phyloP scores from a whole-genome alignment of 2,888 invertebrate genomes.

The Athrips mouffetella region DNA sequence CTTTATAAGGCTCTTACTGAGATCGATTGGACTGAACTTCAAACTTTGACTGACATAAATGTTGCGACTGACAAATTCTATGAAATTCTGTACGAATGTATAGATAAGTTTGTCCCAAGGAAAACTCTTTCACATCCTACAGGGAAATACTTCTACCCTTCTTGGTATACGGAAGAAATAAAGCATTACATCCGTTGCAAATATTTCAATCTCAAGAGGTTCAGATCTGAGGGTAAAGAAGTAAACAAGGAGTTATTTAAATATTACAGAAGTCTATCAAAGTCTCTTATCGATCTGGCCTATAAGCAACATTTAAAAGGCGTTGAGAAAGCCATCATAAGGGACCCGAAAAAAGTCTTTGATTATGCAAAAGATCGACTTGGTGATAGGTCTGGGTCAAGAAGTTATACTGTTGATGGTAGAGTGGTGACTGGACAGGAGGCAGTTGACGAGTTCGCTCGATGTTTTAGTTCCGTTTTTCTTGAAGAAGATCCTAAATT shows the following conservation, averaged over 20 bases:
- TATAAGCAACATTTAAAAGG: background rate
- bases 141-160: background rate
- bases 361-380: background rate
- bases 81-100: background rate
- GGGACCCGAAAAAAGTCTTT: background rate
- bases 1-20: too few species aligned
- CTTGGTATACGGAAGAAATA: background rate
- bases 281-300: too few species aligned
- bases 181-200: background rate
- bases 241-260: background rate
- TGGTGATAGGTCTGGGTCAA: background rate
- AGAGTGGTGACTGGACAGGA: background rate
- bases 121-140: background rate
- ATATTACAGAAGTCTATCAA: background rate
- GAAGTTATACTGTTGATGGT: background rate
- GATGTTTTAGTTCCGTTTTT: background rate
- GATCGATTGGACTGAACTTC: too few species aligned
- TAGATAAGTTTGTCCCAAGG: background rate
- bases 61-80: background rate
- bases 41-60: background rate
- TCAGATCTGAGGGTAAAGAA: background rate
- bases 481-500: background rate
- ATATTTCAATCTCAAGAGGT: slow-evolving; percentile 1
- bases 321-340: background rate
- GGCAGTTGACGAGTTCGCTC: background rate